Evolutionary conservation across 2,888 invertebrate genomes (phyloP).

Genomic region (Marasmarcha lunaedactyla): DNA sequence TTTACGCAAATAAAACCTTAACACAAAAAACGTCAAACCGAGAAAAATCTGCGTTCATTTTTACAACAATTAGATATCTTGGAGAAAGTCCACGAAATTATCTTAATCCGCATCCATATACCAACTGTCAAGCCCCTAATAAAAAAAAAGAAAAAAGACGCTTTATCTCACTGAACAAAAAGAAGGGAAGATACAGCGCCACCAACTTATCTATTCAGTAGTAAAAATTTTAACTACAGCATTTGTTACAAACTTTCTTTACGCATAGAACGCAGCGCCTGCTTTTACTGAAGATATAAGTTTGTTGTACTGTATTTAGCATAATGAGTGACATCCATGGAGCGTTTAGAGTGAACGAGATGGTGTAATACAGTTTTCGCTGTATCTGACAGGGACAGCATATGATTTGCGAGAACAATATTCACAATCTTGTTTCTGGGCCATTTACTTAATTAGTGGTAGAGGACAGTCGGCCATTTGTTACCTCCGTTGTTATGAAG

Average conservation of each 20-base stretch:
- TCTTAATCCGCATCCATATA: constrained; percentile 66
- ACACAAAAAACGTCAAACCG: no score
- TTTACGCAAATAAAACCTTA: no score
- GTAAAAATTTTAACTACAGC: no score
- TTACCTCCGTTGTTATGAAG: constrained; percentile 41
- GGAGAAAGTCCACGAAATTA: constrained; percentile 33
- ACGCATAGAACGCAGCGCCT: no score
- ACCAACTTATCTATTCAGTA: no score
- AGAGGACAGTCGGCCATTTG: constrained; percentile 56
- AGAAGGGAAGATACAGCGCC: no score
- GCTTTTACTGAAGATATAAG: no score
- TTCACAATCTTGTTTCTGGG: constrained; percentile 71
- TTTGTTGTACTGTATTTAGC: no score
- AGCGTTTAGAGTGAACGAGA: constrained; percentile 52
- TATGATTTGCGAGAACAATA: constrained; percentile 56
- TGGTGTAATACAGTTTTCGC: constrained; percentile 8
- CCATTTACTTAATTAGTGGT: constrained; percentile 70
- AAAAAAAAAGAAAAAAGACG: constrained; percentile 32
- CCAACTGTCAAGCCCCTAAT: constrained; percentile 60
- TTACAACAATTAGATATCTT: neutral
- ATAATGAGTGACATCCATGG: constrained; percentile 66
- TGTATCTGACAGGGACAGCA: constrained; percentile 24
- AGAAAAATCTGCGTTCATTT: no score
- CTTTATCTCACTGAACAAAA: constrained; percentile 54
- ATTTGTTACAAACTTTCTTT: no score